Evolutionary conservation across 1,140 invertebrate genomes (phyloP).

Genomic region (Matsumurasca onukii): DNA sequence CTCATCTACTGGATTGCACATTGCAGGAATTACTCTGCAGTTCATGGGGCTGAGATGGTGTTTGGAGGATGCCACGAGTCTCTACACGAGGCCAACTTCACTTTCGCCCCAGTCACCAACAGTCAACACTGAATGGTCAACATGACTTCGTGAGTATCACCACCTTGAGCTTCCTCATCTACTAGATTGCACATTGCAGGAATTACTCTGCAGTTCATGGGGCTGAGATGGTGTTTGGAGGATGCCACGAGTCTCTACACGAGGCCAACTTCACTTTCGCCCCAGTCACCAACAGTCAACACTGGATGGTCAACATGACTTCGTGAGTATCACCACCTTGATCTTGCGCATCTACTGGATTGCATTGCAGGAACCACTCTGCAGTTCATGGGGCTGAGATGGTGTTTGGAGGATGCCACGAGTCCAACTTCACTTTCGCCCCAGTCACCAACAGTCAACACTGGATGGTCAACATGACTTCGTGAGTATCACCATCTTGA

Average conservation of each 20-base stretch:
- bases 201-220: not conserved
- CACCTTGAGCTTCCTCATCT: no score
- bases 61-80: not conserved
- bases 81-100: not conserved
- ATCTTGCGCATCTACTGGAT: no score
- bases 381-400: not conserved
- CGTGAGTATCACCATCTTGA: no score
- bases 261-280: not conserved
- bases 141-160: no score
- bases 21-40: not conserved
- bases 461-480: not conserved
- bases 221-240: not conserved
- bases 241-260: not conserved
- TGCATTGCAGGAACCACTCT: not conserved
- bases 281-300: not conserved
- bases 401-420: not conserved
- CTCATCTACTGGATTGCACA: no score
- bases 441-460: not conserved
- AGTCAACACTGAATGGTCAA: not conserved
- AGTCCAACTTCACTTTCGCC: not conserved
- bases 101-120: not conserved
- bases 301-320: not conserved
- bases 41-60: not conserved
- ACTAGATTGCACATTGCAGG: not conserved
- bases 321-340: no score